These are phyloP conservation scores for Nyleta sp. DNA, from an alignment of 2,888 invertebrate genomes.

Conservation along the genomic window DNA sequence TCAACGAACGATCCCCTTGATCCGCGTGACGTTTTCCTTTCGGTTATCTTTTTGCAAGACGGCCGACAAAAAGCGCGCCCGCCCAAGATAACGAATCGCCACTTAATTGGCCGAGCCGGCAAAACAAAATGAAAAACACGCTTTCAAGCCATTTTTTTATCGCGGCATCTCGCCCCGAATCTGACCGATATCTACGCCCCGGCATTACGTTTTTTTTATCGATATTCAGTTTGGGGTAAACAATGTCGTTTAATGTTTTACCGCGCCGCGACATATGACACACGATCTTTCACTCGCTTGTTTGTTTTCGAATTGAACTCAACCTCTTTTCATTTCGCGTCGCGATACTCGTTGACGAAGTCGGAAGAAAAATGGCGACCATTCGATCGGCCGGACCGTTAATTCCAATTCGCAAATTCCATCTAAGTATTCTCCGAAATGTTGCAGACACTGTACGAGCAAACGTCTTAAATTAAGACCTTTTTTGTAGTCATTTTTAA, in stretches of 20 bases:
- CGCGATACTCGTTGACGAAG: slow-evolving; percentile 19
- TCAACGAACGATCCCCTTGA: slow-evolving; percentile 17
- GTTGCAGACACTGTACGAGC: too few species aligned
- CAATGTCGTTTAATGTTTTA: slow-evolving; percentile 56
- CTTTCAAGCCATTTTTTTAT: slow-evolving; percentile 32
- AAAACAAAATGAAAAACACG: slow-evolving; percentile 38
- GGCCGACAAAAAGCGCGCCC: slow-evolving; percentile 5
- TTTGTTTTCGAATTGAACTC: slow-evolving; percentile 42
- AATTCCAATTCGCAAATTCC: too few species aligned
- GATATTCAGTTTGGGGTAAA: slow-evolving; percentile 44
- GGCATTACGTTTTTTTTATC: slow-evolving; percentile 37
- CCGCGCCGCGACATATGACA: slow-evolving; percentile 39
- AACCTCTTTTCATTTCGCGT: slow-evolving; percentile 18
- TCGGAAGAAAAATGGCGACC: slow-evolving; percentile 23
- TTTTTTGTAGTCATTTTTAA: too few species aligned
- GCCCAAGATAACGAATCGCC: slow-evolving; percentile 41
- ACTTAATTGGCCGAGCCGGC: slow-evolving; percentile 34
- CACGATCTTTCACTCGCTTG: slow-evolving; percentile 42
- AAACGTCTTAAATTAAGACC: too few species aligned
- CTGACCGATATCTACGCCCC: slow-evolving; percentile 23
- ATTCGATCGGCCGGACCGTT: slow-evolving; percentile 13
- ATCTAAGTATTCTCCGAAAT: too few species aligned
- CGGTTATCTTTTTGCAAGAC: slow-evolving; percentile 23
- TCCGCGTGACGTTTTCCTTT: slow-evolving; percentile 14
- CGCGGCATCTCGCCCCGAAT: slow-evolving; percentile 16